These are phyloP conservation scores for Crossocerus cetratus DNA, from an alignment of 2,888 invertebrate species.

Conservation along the genomic window DNA sequence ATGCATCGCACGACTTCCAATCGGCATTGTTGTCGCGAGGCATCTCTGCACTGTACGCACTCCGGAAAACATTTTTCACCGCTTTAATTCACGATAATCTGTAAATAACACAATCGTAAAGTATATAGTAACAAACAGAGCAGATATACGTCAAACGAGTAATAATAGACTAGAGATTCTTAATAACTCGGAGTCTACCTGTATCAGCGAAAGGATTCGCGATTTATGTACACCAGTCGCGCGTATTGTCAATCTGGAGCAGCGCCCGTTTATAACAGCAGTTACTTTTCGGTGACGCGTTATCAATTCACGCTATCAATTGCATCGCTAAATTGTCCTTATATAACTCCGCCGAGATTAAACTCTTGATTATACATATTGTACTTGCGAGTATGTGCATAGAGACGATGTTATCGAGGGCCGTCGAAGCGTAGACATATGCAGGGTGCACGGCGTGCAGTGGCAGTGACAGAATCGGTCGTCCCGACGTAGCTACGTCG, in stretches of 20 bases:
- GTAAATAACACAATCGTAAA: conserved; percentile 6
- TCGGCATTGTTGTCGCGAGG: background rate
- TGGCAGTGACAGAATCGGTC: background rate
- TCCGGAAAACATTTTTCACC: conserved; percentile 25
- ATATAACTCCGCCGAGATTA: conserved; percentile 41
- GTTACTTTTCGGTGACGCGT: conserved; percentile 17
- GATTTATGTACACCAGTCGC: background rate
- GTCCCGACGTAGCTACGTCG: too few relatives aligned
- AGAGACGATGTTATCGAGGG: too few relatives aligned
- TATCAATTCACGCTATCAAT: conserved; percentile 38
- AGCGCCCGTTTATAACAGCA: conserved; percentile 7
- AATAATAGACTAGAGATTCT: background rate
- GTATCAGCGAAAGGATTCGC: conserved; percentile 6
- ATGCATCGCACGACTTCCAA: conserved; percentile 56
- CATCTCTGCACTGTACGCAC: conserved; percentile 19
- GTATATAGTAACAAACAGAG: background rate
- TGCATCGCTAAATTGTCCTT: conserved; percentile 35
- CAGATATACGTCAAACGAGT: background rate
- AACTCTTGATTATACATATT: conserved; percentile 22
- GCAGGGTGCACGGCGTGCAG: too few relatives aligned
- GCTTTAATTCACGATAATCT: conserved; percentile 7
- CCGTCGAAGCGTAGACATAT: too few relatives aligned
- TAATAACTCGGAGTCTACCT: conserved; percentile 20
- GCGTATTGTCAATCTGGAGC: background rate
- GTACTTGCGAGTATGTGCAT: background rate